Evolutionary conservation across 2,113 vertebrate genomes (phyloP), one percentile per base, ranked within the genome.

Genomic region (Sciurus niger): DNA sequence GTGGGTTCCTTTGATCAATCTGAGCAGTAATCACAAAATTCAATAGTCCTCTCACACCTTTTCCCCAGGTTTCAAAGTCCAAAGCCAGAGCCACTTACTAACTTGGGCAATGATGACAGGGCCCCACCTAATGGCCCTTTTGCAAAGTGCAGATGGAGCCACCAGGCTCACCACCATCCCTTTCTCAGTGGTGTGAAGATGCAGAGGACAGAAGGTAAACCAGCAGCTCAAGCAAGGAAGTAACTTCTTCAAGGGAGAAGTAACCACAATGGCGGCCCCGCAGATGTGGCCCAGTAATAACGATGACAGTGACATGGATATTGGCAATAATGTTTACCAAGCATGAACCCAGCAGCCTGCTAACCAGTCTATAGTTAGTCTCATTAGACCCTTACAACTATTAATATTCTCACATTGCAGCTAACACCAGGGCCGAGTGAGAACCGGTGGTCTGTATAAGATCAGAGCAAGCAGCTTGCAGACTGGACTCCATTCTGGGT

Each of bases 101-200:
- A 68, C 53, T n/a, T 73, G 78, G 89, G 67, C 9, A 24, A 82
- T 76, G 18, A 95, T 32, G 82, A 34, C 86, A 89, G 84, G 94
- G 63, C 65, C 78, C 73, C 46, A 89, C 86, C 93, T 90, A 85
- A 83, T 82, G 97, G 92, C 30, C 48, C 76, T 94, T 95, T 55
- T 93, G 70, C 93, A 82, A 96, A 97, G 89, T 84, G 67, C 78
- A 96, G 37, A 55, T 76, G 67, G 55, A 89, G 34, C 68, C 63
- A 46, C 6, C n/a, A 24, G 51, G 30, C 63, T 96, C 4, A 11
- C 72, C 34, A 17, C 4, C 17, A 40, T 34, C 79, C n/a, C 60
- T 70, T 30, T 60, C 46, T 89, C 60, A 11, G 37, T 8, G 7
- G 30, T 70, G 84, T 72, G 80, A 85, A 67, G 68, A 78, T 32